Conservation (phyloP, 2,113 vertebrate species). For the Pipa parva region DNA sequence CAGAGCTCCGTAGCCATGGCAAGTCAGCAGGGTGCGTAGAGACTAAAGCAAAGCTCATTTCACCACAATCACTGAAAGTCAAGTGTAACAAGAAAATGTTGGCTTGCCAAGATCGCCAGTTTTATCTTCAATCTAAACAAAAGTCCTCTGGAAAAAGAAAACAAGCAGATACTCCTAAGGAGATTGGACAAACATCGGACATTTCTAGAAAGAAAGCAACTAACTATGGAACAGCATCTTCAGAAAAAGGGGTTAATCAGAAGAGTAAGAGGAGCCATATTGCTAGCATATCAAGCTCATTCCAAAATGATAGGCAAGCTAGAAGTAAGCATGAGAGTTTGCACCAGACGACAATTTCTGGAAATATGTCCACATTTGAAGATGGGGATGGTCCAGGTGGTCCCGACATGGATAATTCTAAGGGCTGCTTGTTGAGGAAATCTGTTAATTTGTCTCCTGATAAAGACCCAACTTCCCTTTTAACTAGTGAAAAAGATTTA, state of each 20-base stretch:
- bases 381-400: too few species aligned
- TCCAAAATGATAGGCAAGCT: not conserved
- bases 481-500: not conserved
- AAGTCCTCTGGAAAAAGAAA: not conserved
- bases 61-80: constrained; percentile 49
- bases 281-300: not conserved
- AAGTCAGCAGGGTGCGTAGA: constrained; percentile 57
- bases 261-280: not conserved
- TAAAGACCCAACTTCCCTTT: not conserved
- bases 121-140: constrained; percentile 52
- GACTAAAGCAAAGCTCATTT: constrained; percentile 50
- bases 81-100: constrained; percentile 61
- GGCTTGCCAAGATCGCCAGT: constrained; percentile 62
- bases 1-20: constrained; percentile 61
- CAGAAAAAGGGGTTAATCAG: not conserved
- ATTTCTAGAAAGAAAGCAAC: not conserved
- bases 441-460: not conserved
- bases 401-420: not conserved
- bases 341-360: not conserved
- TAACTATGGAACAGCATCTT: not conserved
- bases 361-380: not conserved
- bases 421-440: not conserved
- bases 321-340: not conserved
- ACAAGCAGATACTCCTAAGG: not conserved
- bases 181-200: not conserved